These are phyloP conservation scores for Matsumyia berberina DNA, from an alignment of 2,888 invertebrate genomes.

Conservation along the genomic window DNA sequence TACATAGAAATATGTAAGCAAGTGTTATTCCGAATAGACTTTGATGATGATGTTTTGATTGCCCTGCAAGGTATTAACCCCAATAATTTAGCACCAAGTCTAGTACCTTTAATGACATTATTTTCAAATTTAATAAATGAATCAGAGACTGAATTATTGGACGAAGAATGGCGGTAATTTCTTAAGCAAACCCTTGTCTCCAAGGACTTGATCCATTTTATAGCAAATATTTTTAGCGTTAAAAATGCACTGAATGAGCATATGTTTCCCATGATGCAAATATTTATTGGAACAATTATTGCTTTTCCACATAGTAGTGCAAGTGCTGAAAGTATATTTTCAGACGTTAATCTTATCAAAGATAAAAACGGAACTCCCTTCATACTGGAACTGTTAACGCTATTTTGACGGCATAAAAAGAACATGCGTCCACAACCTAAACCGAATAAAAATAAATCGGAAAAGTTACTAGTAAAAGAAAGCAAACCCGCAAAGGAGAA, in stretches of 20 bases:
- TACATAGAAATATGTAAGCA: slow-evolving; percentile 23
- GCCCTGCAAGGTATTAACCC: slow-evolving; percentile 25
- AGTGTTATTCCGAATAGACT: slow-evolving; percentile 21
- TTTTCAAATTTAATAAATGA: slow-evolving; percentile 46
- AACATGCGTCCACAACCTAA: no score
- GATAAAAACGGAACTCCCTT: no score
- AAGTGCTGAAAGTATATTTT: not conserved
- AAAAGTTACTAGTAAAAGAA: no score
- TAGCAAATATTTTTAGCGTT: not conserved
- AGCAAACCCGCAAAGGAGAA: no score
- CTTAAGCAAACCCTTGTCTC: not conserved
- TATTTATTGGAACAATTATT: not conserved
- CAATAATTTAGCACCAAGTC: not conserved
- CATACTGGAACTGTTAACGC: no score
- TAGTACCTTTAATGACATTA: slow-evolving; percentile 11
- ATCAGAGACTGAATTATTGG: slow-evolving; percentile 4
- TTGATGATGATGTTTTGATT: slow-evolving; percentile 24
- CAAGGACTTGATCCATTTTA: not conserved
- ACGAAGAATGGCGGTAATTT: slow-evolving; percentile 42
- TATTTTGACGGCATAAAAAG: no score
- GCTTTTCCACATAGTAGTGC: not conserved
- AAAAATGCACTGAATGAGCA: not conserved
- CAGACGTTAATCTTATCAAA: no score
- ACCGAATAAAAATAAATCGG: no score
- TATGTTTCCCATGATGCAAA: slow-evolving; percentile 2